phyloP scores from a whole-genome alignment of 1,140 invertebrate genomes.

The Theocolax elegans region DNA sequence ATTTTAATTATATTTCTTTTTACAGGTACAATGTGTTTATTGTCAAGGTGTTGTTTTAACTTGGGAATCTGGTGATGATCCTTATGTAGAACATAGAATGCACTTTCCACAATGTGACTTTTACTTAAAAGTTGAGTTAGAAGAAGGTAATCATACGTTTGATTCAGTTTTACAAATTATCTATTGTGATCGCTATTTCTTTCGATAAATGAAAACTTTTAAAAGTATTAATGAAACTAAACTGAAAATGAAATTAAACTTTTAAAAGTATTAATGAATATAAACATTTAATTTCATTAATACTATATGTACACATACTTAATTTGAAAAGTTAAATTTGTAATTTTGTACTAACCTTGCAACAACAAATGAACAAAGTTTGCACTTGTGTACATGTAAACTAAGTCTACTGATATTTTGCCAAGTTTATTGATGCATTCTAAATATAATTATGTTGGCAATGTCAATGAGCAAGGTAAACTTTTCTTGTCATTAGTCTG shows the following conservation, averaged over 20 bases:
- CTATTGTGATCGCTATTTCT: too few relatives aligned
- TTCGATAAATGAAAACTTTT: too few relatives aligned
- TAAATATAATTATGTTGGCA: constrained; percentile 44
- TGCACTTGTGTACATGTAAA: background rate
- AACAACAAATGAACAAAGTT: constrained; percentile 2
- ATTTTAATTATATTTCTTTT: constrained; percentile 29
- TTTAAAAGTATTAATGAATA: too few relatives aligned
- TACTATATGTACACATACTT: background rate
- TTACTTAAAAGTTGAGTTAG: constrained; percentile 58
- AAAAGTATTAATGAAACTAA: too few relatives aligned
- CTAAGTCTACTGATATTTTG: constrained; percentile 37
- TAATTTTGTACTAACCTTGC: constrained; percentile 29
- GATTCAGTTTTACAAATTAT: constrained; percentile 5
- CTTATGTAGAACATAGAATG: constrained; percentile 78
- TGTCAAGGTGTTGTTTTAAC: constrained; percentile 78
- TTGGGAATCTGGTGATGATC: constrained; percentile 80
- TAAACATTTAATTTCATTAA: too few relatives aligned
- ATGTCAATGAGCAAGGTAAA: constrained; percentile 36
- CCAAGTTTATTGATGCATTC: constrained; percentile 34
- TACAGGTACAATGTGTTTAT: constrained; percentile 84
- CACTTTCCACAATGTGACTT: constrained; percentile 79
- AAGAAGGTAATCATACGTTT: constrained; percentile 51
- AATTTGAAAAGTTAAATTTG: constrained; percentile 7
- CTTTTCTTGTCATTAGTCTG: constrained; percentile 3
- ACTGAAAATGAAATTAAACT: too few relatives aligned